These are phyloP conservation scores for Crepidodera aurea DNA, from an alignment of 2,888 invertebrate species.

Conservation along the genomic window DNA sequence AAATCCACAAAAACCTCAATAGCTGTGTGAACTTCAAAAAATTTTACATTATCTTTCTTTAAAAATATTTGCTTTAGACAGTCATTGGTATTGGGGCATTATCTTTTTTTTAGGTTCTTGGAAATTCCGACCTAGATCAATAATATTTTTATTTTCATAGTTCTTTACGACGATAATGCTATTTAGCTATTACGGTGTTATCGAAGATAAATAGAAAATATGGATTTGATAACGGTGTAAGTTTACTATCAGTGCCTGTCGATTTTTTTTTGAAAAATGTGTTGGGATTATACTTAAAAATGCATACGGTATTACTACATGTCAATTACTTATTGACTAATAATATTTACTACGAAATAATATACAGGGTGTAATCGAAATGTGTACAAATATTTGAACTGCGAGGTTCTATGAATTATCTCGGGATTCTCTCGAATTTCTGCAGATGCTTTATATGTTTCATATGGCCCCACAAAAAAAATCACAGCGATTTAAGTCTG, in stretches of 20 bases:
- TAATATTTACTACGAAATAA: too few relatives aligned
- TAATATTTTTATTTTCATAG: conserved; percentile 29
- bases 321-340: too few relatives aligned
- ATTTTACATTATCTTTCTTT: conserved; percentile 22
- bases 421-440: too few relatives aligned
- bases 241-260: not conserved
- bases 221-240: not conserved
- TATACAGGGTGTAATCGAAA: too few relatives aligned
- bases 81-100: conserved; percentile 13
- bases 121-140: conserved; percentile 29
- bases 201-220: conserved; percentile 26
- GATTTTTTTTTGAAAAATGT: too few relatives aligned
- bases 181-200: conserved; percentile 8
- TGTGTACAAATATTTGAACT: too few relatives aligned
- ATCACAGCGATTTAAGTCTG: too few relatives aligned
- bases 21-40: conserved; percentile 29
- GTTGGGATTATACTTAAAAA: too few relatives aligned
- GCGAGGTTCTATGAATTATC: too few relatives aligned
- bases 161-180: conserved; percentile 8
- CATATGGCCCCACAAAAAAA: too few relatives aligned
- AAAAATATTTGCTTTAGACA: conserved; percentile 32
- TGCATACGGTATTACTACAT: too few relatives aligned
- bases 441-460: too few relatives aligned
- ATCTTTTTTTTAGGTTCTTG: conserved; percentile 30
- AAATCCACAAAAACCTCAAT: conserved; percentile 27